Percentiles rank a stretch among this genome's conserved stretches.
phyloP scores from a whole-genome alignment of 1,140 invertebrate species.

The Achatina immaculata region DNA sequence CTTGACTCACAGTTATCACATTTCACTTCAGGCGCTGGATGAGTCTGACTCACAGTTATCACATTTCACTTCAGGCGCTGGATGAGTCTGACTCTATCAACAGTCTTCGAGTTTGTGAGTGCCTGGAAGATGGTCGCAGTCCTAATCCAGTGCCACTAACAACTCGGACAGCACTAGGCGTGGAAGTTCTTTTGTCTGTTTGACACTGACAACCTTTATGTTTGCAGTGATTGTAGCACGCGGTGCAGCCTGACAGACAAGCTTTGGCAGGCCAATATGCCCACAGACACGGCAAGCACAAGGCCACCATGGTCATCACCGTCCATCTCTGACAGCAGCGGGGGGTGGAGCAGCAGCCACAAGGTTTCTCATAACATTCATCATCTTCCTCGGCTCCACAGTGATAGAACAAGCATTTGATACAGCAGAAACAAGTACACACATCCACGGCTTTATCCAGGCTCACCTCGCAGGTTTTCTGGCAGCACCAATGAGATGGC shows the following conservation, averaged over 20 bases:
- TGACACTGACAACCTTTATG: constrained; percentile 77
- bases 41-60: too few relatives aligned
- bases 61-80: constrained; percentile 39
- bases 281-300: constrained; percentile 86
- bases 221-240: constrained; percentile 83
- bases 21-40: too few relatives aligned
- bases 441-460: constrained; percentile 88
- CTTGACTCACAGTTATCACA: too few relatives aligned
- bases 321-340: constrained; percentile 83
- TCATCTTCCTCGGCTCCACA: constrained; percentile 82
- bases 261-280: constrained; percentile 92
- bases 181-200: not conserved
- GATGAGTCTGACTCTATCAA: constrained; percentile 49
- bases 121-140: constrained; percentile 19
- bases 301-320: constrained; percentile 83
- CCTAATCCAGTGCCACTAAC: not conserved
- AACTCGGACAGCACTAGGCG: not conserved
- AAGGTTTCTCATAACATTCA: constrained; percentile 86
- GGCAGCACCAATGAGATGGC: constrained; percentile 89
- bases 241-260: constrained; percentile 82
- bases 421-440: constrained; percentile 91
- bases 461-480: constrained; percentile 87
- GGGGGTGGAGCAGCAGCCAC: constrained; percentile 76
- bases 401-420: constrained; percentile 92
- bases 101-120: constrained; percentile 48